Conservation (phyloP, 2,113 vertebrate genomes). For the Sarotherodon lohbergeri region DNA sequence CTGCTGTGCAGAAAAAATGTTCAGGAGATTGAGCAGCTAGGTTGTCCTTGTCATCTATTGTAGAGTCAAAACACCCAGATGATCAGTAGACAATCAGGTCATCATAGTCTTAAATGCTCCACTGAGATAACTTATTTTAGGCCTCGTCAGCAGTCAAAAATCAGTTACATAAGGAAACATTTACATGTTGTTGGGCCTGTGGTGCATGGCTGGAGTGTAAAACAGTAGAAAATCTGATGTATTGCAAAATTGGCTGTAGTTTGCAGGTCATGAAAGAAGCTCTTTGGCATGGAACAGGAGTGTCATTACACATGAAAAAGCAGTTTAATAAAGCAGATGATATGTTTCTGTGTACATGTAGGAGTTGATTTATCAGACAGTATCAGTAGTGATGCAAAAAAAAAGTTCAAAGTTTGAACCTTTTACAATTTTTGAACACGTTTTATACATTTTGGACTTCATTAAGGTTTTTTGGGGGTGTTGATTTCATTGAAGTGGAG, state of each 20-base stretch:
- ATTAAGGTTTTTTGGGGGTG: background rate
- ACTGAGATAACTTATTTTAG: background rate
- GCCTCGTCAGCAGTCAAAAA: background rate
- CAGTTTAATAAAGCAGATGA: slow-evolving; percentile 60
- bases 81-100: background rate
- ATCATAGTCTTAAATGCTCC: background rate
- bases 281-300: slow-evolving; percentile 10
- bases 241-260: slow-evolving; percentile 40
- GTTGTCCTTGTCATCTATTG: background rate
- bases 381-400: slow-evolving; percentile 44
- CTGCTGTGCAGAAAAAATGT: background rate
- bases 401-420: background rate
- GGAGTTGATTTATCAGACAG: slow-evolving; percentile 58
- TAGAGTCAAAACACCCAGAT: background rate
- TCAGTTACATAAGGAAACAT: background rate
- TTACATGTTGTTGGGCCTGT: slow-evolving; percentile 39
- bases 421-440: background rate
- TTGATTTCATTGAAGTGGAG: background rate
- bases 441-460: background rate
- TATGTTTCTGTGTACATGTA: slow-evolving; percentile 47
- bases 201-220: slow-evolving; percentile 34
- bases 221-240: slow-evolving; percentile 57
- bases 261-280: slow-evolving; percentile 48
- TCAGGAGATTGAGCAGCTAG: background rate
- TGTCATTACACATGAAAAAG: slow-evolving; percentile 42